Percentiles rank a stretch among this genome's conserved stretches.
These are phyloP conservation scores for Drosophila mayri DNA, from an alignment of 1,140 invertebrate species.

Conservation along the genomic window DNA sequence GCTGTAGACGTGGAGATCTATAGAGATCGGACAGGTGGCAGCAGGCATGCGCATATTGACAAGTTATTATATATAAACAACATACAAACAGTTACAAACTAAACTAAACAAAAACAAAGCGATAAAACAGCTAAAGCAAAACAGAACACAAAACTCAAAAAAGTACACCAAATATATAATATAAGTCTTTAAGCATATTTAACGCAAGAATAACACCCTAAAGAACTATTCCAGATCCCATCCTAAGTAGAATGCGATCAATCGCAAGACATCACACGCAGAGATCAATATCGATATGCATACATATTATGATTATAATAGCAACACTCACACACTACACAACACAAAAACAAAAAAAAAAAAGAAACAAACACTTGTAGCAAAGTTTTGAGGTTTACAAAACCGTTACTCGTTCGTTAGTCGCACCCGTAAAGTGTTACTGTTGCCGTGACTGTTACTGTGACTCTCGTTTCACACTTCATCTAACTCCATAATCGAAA, in stretches of 20 bases:
- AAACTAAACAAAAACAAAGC: conserved; percentile 39
- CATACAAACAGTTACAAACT: conserved; percentile 53
- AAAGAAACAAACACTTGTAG: conserved; percentile 20
- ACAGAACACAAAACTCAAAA: conserved; percentile 56
- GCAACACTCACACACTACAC: conserved; percentile 7
- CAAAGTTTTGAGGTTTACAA: conserved; percentile 55
- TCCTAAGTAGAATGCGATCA: conserved; percentile 46
- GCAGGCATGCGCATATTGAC: conserved; percentile 54
- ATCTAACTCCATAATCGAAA: conserved; percentile 27
- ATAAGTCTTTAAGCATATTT: conserved; percentile 57
- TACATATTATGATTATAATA: conserved; percentile 41
- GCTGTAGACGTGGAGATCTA: conserved; percentile 40
- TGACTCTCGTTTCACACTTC: conserved; percentile 50
- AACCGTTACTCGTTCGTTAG: conserved; percentile 53
- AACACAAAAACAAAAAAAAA: too few species aligned
- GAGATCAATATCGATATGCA: conserved; percentile 34
- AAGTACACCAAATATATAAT: conserved; percentile 57
- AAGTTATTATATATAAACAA: conserved; percentile 43
- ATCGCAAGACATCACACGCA: conserved; percentile 47
- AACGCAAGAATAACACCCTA: conserved; percentile 41
- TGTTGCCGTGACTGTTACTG: conserved; percentile 43
- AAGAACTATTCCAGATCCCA: conserved; percentile 39
- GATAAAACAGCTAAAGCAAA: conserved; percentile 37
- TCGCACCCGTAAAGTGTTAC: conserved; percentile 49
- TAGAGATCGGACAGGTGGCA: conserved; percentile 42